Conservation (phyloP, 2,797 vertebrate genomes). For the Odontamblyopus lacepedii region DNA sequence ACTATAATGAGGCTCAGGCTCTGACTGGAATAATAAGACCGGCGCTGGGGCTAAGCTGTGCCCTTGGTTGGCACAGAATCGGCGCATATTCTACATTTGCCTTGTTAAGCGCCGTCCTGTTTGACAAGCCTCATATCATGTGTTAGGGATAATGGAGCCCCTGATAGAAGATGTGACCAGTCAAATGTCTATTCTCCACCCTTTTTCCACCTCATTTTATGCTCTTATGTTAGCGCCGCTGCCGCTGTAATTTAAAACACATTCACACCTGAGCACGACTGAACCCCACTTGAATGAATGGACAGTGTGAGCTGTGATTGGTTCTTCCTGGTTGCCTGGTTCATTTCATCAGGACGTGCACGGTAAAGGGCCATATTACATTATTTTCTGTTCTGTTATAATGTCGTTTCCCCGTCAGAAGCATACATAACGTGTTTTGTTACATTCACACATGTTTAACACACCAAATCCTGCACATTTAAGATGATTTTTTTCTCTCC, state of each 20-base stretch:
- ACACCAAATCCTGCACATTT: too few relatives aligned
- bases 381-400: too few relatives aligned
- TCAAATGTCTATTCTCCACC: slow-evolving; percentile 19
- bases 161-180: slow-evolving; percentile 29
- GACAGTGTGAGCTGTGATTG: slow-evolving; percentile 27
- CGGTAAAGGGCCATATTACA: too few relatives aligned
- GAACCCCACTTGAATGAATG: slow-evolving; percentile 33
- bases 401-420: too few relatives aligned
- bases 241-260: slow-evolving; percentile 43
- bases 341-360: background rate
- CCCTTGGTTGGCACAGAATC: slow-evolving; percentile 47
- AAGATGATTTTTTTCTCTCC: too few relatives aligned
- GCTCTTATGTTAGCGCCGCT: slow-evolving; percentile 28
- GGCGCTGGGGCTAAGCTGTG: slow-evolving; percentile 31
- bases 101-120: slow-evolving; percentile 34
- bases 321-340: slow-evolving; percentile 25
- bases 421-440: too few relatives aligned
- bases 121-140: slow-evolving; percentile 30
- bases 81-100: slow-evolving; percentile 33
- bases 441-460: too few relatives aligned
- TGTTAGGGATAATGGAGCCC: slow-evolving; percentile 11
- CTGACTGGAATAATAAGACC: slow-evolving; percentile 54
- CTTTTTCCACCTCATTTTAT: slow-evolving; percentile 14
- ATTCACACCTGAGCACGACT: slow-evolving; percentile 33
- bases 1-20: slow-evolving; percentile 55